phyloP scores from a whole-genome alignment of 2,797 vertebrate genomes.

The Denticeps clupeoides region DNA sequence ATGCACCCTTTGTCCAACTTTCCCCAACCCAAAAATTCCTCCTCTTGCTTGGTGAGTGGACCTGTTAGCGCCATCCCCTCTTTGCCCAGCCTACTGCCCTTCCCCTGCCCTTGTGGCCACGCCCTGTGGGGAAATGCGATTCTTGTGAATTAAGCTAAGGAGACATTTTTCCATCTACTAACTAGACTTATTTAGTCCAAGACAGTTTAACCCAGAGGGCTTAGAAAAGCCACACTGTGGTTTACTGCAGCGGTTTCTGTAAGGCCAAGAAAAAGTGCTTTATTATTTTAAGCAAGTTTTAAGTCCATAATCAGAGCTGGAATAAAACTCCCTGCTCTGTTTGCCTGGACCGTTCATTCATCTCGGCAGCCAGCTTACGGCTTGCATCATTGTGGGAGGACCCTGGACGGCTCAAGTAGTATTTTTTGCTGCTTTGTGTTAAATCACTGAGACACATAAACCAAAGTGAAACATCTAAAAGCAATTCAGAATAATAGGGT shows the following conservation, averaged over 20 bases:
- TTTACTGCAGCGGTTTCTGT: slow-evolving; percentile 5
- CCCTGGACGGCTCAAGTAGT: no score
- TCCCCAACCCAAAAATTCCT: slow-evolving; percentile 45
- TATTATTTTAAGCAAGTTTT: slow-evolving; percentile 18
- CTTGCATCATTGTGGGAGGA: no score
- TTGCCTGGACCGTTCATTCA: no score
- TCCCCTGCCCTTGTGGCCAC: slow-evolving; percentile 34
- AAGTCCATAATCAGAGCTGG: slow-evolving; percentile 17
- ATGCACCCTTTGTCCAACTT: slow-evolving; percentile 51
- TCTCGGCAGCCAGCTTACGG: no score
- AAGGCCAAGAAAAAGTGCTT: not conserved
- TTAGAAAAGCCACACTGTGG: slow-evolving; percentile 33
- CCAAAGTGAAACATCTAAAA: no score
- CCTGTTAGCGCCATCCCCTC: slow-evolving; percentile 53
- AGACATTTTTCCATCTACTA: slow-evolving; percentile 26
- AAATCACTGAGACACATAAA: no score
- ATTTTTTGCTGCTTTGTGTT: no score
- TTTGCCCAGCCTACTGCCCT: slow-evolving; percentile 41
- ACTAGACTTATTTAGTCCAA: slow-evolving; percentile 30
- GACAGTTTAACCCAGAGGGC: slow-evolving; percentile 36
- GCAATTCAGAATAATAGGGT: no score
- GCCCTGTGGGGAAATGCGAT: slow-evolving; percentile 37
- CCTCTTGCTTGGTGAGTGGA: slow-evolving; percentile 45
- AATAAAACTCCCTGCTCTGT: no score
- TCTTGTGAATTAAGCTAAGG: slow-evolving; percentile 43